Evolutionary conservation across 2,888 invertebrate genomes (phyloP).

Genomic region (Electrophaes corylata): DNA sequence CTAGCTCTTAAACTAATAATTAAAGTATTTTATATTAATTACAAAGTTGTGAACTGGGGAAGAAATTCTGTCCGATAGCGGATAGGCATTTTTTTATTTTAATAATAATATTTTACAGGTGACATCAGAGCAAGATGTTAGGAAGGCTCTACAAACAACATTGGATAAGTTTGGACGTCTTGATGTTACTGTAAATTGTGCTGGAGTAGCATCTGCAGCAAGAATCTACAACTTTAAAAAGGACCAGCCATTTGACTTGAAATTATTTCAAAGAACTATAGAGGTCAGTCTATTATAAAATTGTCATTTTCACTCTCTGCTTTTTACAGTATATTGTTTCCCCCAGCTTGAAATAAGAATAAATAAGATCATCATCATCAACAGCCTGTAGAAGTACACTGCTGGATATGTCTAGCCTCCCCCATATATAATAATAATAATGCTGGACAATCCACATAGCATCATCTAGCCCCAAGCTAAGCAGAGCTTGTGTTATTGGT

Average conservation of each 20-base stretch:
- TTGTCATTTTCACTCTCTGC: neutral
- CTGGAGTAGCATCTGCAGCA: constrained; percentile 95
- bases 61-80: too few species aligned
- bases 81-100: neutral
- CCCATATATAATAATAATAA: too few species aligned
- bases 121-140: constrained; percentile 92
- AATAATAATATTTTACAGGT: constrained; percentile 81
- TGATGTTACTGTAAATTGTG: constrained; percentile 97
- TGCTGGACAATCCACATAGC: too few species aligned
- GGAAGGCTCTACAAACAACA: constrained; percentile 88
- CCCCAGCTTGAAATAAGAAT: too few species aligned
- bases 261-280: constrained; percentile 90
- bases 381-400: too few species aligned
- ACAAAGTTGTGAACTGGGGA: too few species aligned
- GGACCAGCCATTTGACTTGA: constrained; percentile 89
- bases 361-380: too few species aligned
- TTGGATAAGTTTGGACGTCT: constrained; percentile 93
- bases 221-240: constrained; percentile 97
- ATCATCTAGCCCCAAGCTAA: too few species aligned
- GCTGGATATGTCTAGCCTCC: too few species aligned
- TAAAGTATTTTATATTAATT: too few species aligned
- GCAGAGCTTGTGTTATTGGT: too few species aligned
- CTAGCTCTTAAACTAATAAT: too few species aligned
- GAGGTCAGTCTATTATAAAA: constrained; percentile 74
- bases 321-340: neutral